phyloP scores from a whole-genome alignment of 2,113 vertebrate species.

The Prochilodus magdalenae region DNA sequence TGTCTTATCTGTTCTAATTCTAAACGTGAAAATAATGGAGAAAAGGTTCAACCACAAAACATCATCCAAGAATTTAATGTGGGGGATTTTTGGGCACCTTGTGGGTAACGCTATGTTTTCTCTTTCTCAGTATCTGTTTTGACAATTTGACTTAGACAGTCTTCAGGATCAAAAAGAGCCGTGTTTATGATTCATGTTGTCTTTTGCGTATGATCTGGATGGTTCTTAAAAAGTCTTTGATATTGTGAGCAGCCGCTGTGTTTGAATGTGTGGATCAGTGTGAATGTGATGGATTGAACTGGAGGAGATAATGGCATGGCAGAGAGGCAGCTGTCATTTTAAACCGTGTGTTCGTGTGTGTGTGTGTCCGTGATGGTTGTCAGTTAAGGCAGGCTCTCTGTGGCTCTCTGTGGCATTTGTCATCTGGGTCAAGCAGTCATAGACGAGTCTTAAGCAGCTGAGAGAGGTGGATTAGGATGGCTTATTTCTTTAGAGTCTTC shows the following conservation, averaged over 20 bases:
- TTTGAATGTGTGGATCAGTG: constrained; percentile 5
- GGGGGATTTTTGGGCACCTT: too few relatives aligned
- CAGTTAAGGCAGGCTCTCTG: constrained; percentile 51
- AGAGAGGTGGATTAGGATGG: constrained; percentile 83
- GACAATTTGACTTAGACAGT: not conserved
- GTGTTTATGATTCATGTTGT: not conserved
- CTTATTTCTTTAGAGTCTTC: constrained; percentile 81
- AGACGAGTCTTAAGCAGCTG: constrained; percentile 74
- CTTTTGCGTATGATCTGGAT: not conserved
- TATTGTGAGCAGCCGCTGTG: not conserved
- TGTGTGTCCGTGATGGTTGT: constrained; percentile 17
- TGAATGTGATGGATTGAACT: not conserved
- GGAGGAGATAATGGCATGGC: not conserved
- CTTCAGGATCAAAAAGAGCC: not conserved
- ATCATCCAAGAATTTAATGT: too few relatives aligned
- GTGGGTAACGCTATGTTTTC: not conserved
- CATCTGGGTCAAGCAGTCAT: constrained; percentile 66
- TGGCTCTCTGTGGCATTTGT: constrained; percentile 61
- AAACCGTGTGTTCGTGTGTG: constrained; percentile 16
- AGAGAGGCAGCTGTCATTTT: constrained; percentile 18
- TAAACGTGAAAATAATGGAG: too few relatives aligned
- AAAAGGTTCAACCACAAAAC: not conserved
- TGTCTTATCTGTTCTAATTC: too few relatives aligned
- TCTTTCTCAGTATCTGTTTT: not conserved
- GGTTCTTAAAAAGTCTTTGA: not conserved